These are phyloP conservation scores for Holothuria glaberrima DNA, from an alignment of 35 echinoderm and acorn worm species.

Conservation along the genomic window DNA sequence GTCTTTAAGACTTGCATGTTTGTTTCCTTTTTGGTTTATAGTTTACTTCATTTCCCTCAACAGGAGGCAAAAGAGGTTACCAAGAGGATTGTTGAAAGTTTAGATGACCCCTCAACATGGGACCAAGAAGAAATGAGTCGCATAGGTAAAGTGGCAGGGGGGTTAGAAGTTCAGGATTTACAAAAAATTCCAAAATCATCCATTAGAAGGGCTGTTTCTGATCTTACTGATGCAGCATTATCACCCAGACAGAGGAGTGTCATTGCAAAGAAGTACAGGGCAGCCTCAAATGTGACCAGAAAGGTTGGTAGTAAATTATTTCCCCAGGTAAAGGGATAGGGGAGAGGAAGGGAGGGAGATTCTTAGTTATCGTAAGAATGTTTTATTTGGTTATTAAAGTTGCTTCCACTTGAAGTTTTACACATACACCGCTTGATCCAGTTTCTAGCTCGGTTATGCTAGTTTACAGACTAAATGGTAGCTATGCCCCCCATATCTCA, in stretches of 20 bases:
- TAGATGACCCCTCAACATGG: slow-evolving; percentile 57
- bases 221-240: slow-evolving; percentile 32
- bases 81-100: slow-evolving; percentile 1
- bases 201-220: slow-evolving; percentile 28
- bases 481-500: too few species aligned
- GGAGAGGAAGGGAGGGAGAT: too few species aligned
- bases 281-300: background rate
- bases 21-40: too few species aligned
- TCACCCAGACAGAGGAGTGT: slow-evolving; percentile 40
- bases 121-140: slow-evolving; percentile 12
- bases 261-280: slow-evolving; percentile 34
- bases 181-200: slow-evolving; percentile 46
- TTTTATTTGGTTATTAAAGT: too few species aligned
- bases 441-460: too few species aligned
- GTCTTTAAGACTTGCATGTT: too few species aligned
- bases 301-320: slow-evolving; percentile 21
- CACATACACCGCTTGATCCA: too few species aligned
- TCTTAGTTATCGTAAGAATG: too few species aligned
- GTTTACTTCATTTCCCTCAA: too few species aligned
- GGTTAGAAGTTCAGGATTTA: slow-evolving; percentile 58
- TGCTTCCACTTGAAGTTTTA: too few species aligned
- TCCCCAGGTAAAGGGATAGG: too few species aligned
- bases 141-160: slow-evolving; percentile 36
- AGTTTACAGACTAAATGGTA: too few species aligned
- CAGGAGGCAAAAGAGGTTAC: slow-evolving; percentile 54